phyloP scores from a whole-genome alignment of 2,113 vertebrate genomes.

The Myrmophylax atrothorax region DNA sequence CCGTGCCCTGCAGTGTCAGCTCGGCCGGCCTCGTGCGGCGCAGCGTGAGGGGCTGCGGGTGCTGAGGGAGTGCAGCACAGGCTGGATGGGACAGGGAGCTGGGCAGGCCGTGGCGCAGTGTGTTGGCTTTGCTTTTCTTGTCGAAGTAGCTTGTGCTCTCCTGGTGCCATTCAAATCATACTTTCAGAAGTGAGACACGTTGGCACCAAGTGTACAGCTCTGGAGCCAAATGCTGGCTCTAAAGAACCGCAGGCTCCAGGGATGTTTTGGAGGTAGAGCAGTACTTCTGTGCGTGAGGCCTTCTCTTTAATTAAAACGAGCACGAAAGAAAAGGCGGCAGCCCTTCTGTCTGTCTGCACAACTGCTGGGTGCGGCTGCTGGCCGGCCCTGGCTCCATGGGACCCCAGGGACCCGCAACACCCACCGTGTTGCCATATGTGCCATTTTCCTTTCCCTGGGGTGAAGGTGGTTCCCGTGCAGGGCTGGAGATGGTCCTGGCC shows the following conservation, averaged over 20 bases:
- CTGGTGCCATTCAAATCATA: rapidly evolving
- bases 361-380: not conserved
- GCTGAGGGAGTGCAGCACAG: rapidly evolving
- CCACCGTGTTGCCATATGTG: rapidly evolving
- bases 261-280: not conserved
- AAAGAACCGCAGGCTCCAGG: not conserved
- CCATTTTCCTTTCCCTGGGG: not conserved
- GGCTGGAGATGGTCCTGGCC: not conserved
- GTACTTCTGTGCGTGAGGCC: rapidly evolving
- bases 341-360: rapidly evolving
- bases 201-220: rapidly evolving
- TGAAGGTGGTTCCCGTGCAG: rapidly evolving
- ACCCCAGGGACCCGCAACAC: not conserved
- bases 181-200: not conserved
- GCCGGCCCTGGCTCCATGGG: rapidly evolving
- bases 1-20: rapidly evolving
- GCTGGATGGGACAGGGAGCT: not conserved
- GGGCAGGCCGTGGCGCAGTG: rapidly evolving
- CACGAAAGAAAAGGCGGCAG: not conserved
- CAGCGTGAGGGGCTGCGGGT: not conserved
- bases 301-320: not conserved
- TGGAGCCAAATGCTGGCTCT: not conserved
- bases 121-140: not conserved
- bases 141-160: not conserved
- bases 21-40: rapidly evolving